Evolutionary conservation across 2,888 invertebrate genomes (phyloP).

Genomic region (Epistrophe eligans): DNA sequence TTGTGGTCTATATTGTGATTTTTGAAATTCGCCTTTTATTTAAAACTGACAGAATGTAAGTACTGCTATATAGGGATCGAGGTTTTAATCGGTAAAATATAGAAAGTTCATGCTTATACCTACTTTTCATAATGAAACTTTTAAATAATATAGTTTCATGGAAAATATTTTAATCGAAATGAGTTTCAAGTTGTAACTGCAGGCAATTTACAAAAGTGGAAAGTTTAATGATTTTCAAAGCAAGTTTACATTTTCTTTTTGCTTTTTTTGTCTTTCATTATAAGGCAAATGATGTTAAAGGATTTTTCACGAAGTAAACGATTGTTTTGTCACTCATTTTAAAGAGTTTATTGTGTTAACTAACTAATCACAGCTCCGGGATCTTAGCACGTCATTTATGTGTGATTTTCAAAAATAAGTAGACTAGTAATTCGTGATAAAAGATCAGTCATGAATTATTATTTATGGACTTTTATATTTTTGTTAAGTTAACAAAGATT

Average conservation of each 20-base stretch:
- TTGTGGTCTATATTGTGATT: conserved; percentile 6
- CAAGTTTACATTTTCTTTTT: not conserved
- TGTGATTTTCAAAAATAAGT: no score
- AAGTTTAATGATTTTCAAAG: not conserved
- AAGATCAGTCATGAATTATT: no score
- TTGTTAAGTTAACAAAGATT: no score
- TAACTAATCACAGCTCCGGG: no score
- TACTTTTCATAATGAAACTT: conserved; percentile 8
- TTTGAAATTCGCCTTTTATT: not conserved
- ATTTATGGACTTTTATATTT: no score
- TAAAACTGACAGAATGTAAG: not conserved
- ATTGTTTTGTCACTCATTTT: no score
- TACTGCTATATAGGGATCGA: not conserved
- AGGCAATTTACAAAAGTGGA: conserved; percentile 6
- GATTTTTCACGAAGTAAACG: no score
- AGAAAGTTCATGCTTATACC: not conserved
- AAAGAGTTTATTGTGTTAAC: no score
- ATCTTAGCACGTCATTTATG: no score
- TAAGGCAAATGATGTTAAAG: not conserved
- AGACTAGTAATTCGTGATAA: no score
- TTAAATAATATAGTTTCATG: not conserved
- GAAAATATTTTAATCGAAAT: not conserved
- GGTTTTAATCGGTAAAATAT: conserved; percentile 1
- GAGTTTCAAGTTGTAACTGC: not conserved
- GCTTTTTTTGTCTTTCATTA: not conserved